Evolutionary conservation across 1,140 invertebrate species (phyloP).

Genomic region (Sycophaga agraensis): DNA sequence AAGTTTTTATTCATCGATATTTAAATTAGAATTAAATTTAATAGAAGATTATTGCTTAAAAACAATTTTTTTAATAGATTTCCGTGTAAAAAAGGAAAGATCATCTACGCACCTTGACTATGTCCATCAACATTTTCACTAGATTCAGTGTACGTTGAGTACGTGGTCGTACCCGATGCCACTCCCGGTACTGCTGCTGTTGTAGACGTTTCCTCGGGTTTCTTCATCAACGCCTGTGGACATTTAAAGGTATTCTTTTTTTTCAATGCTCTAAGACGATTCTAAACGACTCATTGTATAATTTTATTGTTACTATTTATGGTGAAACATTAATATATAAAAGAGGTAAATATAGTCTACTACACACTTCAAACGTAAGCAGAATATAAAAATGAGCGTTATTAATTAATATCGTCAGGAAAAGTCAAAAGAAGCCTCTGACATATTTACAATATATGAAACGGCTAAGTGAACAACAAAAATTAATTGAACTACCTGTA

Average conservation of each 20-base stretch:
- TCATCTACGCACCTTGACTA: constrained; percentile 51
- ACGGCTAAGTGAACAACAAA: not conserved
- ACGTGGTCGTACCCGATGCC: constrained; percentile 15
- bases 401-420: constrained; percentile 9
- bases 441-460: not conserved
- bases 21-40: too few relatives aligned
- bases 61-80: not conserved
- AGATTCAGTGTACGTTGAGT: constrained; percentile 39
- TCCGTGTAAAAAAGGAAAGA: not conserved
- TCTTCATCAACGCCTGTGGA: constrained; percentile 50
- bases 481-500: constrained; percentile 8
- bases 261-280: not conserved
- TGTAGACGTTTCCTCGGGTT: constrained; percentile 42
- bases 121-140: constrained; percentile 49
- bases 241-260: constrained; percentile 13
- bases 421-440: constrained; percentile 1
- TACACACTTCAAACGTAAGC: constrained; percentile 4
- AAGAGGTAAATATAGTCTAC: not conserved
- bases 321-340: too few relatives aligned
- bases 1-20: too few relatives aligned
- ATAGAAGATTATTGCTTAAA: not conserved
- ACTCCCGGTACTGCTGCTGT: constrained; percentile 10
- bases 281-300: too few relatives aligned
- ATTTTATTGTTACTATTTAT: too few relatives aligned
- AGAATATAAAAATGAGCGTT: not conserved